Conservation (phyloP, 92 coral and sea anemone genomes). For the Palythoa grandis region DNA sequence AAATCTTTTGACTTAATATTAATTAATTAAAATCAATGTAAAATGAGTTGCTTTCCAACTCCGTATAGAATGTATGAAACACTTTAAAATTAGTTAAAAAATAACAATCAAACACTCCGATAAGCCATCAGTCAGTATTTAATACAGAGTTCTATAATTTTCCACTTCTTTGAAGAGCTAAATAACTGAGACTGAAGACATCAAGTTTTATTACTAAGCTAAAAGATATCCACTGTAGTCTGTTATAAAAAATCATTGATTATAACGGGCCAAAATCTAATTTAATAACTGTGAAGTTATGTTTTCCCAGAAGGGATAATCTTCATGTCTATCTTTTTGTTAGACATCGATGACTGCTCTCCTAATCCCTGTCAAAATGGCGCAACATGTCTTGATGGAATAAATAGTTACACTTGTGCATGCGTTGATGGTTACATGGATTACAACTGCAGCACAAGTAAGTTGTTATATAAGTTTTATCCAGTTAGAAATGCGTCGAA, state of each 20-base stretch:
- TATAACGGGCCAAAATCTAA: not conserved
- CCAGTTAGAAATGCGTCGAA: no score
- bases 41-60: no score
- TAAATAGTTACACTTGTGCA: not conserved
- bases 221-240: not conserved
- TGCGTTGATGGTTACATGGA: slow-evolving; percentile 6
- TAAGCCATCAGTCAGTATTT: no score
- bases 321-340: not conserved
- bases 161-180: no score
- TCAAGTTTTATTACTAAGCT: not conserved
- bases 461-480: not conserved
- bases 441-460: not conserved
- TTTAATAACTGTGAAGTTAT: not conserved
- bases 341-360: slow-evolving; percentile 13
- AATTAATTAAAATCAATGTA: no score
- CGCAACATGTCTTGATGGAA: not conserved
- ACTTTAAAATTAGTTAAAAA: no score
- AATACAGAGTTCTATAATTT: not conserved
- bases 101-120: no score
- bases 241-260: no score
- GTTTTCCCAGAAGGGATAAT: not conserved
- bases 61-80: no score
- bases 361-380: slow-evolving; percentile 28
- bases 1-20: no score
- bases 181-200: no score